A percentile compares a stretch with the other conserved stretches of the same genome.
These are phyloP conservation scores for Setophaga kirtlandii DNA, from an alignment of 2,113 vertebrate species.

Conservation along the genomic window DNA sequence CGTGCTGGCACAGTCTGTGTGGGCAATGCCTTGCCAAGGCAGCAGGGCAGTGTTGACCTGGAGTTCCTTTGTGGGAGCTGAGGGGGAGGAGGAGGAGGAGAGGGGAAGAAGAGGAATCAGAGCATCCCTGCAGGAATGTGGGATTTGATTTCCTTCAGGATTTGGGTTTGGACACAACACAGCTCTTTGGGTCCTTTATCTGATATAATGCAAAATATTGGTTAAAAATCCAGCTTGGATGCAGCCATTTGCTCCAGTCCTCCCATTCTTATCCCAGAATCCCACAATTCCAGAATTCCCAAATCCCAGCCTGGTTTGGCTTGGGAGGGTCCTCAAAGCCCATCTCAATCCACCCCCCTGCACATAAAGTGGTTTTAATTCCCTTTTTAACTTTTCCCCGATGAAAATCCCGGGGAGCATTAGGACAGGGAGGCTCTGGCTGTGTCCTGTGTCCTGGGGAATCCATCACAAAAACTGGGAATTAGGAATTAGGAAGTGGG, in stretches of 20 bases:
- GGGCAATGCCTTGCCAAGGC: background rate
- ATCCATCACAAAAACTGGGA: background rate
- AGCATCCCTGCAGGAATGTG: background rate
- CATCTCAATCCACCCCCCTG: background rate
- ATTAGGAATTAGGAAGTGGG: background rate
- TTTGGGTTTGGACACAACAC: background rate
- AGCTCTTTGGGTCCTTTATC: background rate
- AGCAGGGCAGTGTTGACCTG: background rate
- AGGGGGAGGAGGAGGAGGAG: background rate
- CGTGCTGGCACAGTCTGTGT: background rate
- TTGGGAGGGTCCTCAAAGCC: background rate
- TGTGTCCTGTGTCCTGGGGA: accelerated
- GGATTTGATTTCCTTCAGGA: background rate
- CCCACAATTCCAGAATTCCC: background rate
- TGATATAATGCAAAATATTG: background rate
- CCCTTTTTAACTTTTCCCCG: background rate
- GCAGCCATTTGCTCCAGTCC: background rate
- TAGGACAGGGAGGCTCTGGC: background rate
- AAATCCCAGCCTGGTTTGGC: background rate
- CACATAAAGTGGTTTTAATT: accelerated
- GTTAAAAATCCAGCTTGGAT: background rate
- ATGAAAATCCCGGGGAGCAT: accelerated
- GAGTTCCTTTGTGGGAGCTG: background rate
- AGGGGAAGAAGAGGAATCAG: background rate
- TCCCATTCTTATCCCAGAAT: background rate